These are phyloP conservation scores for Meganola albula DNA, from an alignment of 2,888 invertebrate species.

Conservation along the genomic window DNA sequence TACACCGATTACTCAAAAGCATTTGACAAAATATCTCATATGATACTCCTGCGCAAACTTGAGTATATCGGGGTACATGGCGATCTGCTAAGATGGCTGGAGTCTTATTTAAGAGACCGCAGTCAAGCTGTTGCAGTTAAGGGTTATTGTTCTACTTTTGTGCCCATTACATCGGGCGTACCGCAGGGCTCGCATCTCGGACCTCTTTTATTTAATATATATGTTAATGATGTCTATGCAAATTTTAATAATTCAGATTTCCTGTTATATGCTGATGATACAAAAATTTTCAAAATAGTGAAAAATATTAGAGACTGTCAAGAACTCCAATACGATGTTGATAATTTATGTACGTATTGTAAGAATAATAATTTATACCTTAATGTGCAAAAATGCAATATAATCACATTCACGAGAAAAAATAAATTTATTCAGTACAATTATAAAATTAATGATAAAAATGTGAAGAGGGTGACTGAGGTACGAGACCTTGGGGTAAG, in stretches of 20 bases:
- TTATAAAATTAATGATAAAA: no score
- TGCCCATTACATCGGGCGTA: neutral
- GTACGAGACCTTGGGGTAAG: no score
- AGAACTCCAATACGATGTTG: neutral
- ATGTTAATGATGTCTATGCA: neutral
- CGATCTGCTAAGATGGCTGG: neutral
- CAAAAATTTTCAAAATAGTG: neutral
- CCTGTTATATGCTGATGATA: neutral
- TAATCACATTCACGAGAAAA: no score
- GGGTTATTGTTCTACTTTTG: neutral
- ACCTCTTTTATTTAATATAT: neutral
- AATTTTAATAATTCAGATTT: neutral
- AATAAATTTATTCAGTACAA: no score
- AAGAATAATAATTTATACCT: no score
- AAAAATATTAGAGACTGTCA: neutral
- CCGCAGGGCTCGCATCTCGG: neutral
- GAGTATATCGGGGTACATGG: no score
- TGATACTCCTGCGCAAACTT: no score
- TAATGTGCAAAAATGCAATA: no score
- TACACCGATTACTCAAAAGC: neutral
- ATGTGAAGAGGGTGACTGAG: no score
- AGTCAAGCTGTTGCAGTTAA: neutral
- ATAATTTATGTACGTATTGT: no score
- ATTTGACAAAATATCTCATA: conserved; percentile 1
- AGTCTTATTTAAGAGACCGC: neutral